A percentile compares a stretch with the other conserved stretches of the same genome.
These are phyloP conservation scores for Eilema griseolum DNA, from an alignment of 2,888 invertebrate genomes.

Conservation along the genomic window DNA sequence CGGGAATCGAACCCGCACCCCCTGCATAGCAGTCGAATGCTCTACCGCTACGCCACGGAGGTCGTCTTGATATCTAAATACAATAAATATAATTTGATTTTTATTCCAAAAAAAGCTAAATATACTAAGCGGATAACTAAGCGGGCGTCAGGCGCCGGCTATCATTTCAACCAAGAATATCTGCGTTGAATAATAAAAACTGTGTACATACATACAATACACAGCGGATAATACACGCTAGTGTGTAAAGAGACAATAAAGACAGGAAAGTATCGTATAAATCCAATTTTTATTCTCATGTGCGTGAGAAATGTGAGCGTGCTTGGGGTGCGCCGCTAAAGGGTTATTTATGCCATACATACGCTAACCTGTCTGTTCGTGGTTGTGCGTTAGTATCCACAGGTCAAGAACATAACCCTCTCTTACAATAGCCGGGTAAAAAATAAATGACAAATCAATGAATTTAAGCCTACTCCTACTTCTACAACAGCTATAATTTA, in stretches of 20 bases:
- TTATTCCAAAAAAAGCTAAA: background rate
- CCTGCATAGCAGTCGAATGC: too few species aligned
- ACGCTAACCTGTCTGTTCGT: background rate
- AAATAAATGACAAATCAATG: background rate
- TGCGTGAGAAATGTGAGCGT: constrained; percentile 38
- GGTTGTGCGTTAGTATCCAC: too few species aligned
- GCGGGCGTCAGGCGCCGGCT: background rate
- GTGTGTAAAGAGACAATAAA: constrained; percentile 43
- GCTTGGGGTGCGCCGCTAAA: constrained; percentile 32
- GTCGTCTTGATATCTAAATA: too few species aligned
- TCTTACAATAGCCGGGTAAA: background rate
- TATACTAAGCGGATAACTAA: background rate
- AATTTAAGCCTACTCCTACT: background rate
- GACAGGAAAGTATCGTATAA: constrained; percentile 44
- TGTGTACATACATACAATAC: constrained; percentile 9
- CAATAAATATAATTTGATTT: background rate
- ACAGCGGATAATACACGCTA: constrained; percentile 20
- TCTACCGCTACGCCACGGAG: too few species aligned
- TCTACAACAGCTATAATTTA: background rate
- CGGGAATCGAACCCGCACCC: too few species aligned
- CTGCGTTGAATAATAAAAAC: constrained; percentile 6
- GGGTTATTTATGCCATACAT: constrained; percentile 15
- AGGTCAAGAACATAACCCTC: too few species aligned
- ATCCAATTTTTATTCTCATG: constrained; percentile 45
- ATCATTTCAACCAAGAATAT: constrained; percentile 1